phyloP scores from a whole-genome alignment of 2,797 vertebrate genomes.

The Macropus fuliginosus region DNA sequence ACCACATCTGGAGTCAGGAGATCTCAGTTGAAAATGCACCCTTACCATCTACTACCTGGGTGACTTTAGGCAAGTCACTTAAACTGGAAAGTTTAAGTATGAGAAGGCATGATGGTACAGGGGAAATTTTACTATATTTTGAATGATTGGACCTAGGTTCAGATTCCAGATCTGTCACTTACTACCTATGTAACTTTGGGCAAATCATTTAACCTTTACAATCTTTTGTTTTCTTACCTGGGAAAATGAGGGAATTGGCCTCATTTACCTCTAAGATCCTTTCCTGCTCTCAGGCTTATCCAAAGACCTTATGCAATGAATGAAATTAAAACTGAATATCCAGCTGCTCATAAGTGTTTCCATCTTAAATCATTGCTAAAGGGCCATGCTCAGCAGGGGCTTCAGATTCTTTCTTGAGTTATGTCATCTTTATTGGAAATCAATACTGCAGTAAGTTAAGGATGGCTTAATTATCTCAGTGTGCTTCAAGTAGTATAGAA shows the following conservation, averaged over 20 bases:
- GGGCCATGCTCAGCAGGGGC: background rate
- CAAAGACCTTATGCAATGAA: background rate
- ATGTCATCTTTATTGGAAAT: background rate
- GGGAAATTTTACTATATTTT: background rate
- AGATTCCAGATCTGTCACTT: background rate
- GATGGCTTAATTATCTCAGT: slow-evolving; percentile 9
- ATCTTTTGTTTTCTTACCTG: background rate
- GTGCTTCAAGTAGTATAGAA: background rate
- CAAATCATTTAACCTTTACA: background rate
- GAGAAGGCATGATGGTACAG: background rate
- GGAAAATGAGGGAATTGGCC: background rate
- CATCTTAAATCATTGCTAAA: background rate
- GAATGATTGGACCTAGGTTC: background rate
- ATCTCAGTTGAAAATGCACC: background rate
- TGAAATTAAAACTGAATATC: background rate
- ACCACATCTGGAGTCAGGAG: background rate
- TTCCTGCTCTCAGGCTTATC: background rate
- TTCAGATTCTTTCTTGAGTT: background rate
- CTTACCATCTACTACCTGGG: background rate
- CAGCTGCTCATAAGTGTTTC: background rate
- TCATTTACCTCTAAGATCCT: background rate
- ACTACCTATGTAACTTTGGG: background rate
- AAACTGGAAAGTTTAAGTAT: background rate
- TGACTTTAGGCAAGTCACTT: background rate
- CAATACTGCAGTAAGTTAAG: background rate